A percentile compares a stretch with the other conserved stretches of the same genome.
These are phyloP conservation scores for Clarias macrocephalus DNA, from an alignment of 2,113 vertebrate species.

Conservation along the genomic window DNA sequence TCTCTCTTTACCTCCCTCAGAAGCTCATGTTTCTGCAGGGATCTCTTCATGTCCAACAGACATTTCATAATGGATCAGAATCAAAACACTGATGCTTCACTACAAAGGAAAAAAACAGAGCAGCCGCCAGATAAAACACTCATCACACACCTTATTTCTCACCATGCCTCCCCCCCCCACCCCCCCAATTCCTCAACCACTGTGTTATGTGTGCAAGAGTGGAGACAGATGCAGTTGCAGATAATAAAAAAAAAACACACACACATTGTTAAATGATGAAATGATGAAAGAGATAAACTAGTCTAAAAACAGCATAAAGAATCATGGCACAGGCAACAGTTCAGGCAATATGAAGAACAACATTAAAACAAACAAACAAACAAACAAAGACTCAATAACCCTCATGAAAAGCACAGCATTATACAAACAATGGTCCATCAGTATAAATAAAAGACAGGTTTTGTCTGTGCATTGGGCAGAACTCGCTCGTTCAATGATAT, in stretches of 20 bases:
- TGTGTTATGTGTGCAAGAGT: no score
- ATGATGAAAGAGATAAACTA: no score
- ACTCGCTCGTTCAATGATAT: no score
- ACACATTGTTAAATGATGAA: no score
- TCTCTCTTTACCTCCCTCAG: background rate
- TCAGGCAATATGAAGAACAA: no score
- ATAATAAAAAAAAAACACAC: no score
- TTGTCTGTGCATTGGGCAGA: no score
- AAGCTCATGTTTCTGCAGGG: background rate
- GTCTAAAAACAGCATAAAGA: no score
- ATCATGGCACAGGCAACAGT: no score
- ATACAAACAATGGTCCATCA: background rate
- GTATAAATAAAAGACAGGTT: no score
- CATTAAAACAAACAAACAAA: no score
- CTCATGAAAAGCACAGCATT: background rate
- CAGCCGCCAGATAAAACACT: background rate
- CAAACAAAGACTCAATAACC: background rate
- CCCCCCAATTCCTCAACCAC: background rate
- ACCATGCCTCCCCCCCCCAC: background rate
- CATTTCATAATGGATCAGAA: background rate
- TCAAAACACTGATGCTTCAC: background rate
- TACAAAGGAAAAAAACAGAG: background rate
- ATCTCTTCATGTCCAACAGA: background rate
- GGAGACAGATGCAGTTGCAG: no score
- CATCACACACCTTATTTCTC: background rate